phyloP scores from a whole-genome alignment of 2,113 vertebrate genomes.

The Cardinalis cardinalis region DNA sequence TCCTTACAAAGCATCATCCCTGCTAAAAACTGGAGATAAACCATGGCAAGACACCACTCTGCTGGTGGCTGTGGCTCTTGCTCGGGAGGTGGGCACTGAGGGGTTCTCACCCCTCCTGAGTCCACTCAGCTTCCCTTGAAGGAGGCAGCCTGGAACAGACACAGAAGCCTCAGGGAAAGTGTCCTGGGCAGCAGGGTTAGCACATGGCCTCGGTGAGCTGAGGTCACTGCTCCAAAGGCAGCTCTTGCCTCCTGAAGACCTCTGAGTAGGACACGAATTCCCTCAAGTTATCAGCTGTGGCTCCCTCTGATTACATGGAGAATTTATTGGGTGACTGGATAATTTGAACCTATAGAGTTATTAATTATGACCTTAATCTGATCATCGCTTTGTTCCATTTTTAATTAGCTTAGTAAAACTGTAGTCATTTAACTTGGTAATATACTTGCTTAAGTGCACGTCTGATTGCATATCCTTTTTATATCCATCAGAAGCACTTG shows the following conservation, averaged over 20 bases:
- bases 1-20: background rate
- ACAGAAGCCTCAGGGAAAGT: background rate
- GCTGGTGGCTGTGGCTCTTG: background rate
- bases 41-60: background rate
- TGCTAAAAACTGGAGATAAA: background rate
- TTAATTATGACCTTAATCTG: constrained; percentile 65
- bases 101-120: background rate
- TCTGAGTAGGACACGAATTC: background rate
- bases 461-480: constrained; percentile 39
- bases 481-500: background rate
- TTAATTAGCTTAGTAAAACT: constrained; percentile 61
- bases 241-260: background rate
- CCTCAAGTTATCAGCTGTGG: background rate
- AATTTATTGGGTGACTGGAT: constrained; percentile 45
- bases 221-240: background rate
- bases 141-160: background rate
- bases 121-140: background rate
- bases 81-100: fast-evolving
- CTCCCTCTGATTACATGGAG: background rate
- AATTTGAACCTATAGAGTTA: constrained; percentile 48
- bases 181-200: background rate
- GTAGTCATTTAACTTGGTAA: constrained; percentile 34
- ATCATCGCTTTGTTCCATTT: constrained; percentile 52
- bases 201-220: fast-evolving
- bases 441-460: constrained; percentile 31